A percentile compares a stretch with the other conserved stretches of the same genome.
Evolutionary conservation across 2,797 vertebrate genomes (phyloP).

Genomic region (Lithobates sylvaticus): DNA sequence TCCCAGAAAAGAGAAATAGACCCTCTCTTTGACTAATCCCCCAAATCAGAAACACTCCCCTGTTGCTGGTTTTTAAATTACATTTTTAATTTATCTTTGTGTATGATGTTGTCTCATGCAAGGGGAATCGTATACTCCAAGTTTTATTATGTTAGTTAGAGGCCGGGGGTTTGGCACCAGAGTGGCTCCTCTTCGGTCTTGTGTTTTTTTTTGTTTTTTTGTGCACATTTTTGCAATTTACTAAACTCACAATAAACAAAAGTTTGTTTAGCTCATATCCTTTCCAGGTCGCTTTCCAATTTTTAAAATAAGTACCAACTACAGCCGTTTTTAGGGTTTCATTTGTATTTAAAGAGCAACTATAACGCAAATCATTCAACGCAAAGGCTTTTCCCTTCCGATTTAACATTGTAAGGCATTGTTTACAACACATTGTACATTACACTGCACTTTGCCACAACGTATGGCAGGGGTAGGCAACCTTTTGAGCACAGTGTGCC

Average conservation of each 20-base stretch:
- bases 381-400: too few species aligned
- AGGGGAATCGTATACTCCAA: not conserved
- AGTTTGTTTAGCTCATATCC: not conserved
- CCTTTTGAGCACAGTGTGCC: too few species aligned
- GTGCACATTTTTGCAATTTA: slow-evolving; percentile 8
- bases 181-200: not conserved
- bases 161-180: not conserved
- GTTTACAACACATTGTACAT: too few species aligned
- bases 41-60: slow-evolving; percentile 34
- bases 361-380: too few species aligned
- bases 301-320: not conserved
- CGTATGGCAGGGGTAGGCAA: too few species aligned
- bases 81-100: slow-evolving; percentile 1
- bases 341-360: too few species aligned
- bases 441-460: too few species aligned
- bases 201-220: not conserved
- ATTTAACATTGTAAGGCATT: too few species aligned
- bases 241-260: slow-evolving; percentile 24
- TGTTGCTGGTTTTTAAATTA: not conserved
- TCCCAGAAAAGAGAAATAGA: slow-evolving; percentile 16
- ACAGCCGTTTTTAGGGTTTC: not conserved
- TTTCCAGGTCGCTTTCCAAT: not conserved
- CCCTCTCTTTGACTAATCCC: slow-evolving; percentile 26
- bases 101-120: not conserved
- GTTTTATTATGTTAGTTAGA: slow-evolving; percentile 6